A percentile compares a stretch with the other conserved stretches of the same genome.
These are phyloP conservation scores for Micromesistius poutassou DNA, from an alignment of 2,797 vertebrate species.

Conservation along the genomic window DNA sequence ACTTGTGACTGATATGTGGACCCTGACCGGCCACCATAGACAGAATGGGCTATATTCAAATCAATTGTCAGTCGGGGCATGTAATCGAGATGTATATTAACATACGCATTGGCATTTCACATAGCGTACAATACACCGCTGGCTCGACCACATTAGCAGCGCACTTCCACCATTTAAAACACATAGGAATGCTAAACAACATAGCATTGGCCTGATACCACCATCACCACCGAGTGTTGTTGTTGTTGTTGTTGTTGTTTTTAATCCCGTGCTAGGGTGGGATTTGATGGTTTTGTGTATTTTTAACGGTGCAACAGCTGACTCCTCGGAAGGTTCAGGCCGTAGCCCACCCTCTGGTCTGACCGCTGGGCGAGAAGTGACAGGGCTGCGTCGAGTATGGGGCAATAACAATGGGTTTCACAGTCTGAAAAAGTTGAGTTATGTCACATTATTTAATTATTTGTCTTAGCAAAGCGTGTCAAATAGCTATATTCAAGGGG, in stretches of 20 bases:
- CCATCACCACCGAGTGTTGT: constrained; percentile 34
- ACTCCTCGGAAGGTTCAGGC: constrained; percentile 68
- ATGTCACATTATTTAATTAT: background rate
- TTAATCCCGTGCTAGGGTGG: constrained; percentile 65
- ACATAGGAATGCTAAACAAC: background rate
- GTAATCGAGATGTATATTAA: background rate
- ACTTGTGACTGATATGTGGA: constrained; percentile 43
- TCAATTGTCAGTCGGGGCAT: background rate
- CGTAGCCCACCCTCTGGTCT: constrained; percentile 62
- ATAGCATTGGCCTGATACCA: constrained; percentile 36
- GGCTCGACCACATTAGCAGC: background rate
- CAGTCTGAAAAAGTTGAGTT: constrained; percentile 19
- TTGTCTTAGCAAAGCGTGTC: background rate
- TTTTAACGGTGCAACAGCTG: constrained; percentile 78
- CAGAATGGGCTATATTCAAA: constrained; percentile 25
- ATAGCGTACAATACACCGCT: background rate
- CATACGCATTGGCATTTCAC: background rate
- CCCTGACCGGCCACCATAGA: constrained; percentile 32
- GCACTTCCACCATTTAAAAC: background rate
- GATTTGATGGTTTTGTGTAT: constrained; percentile 77
- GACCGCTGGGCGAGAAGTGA: constrained; percentile 62
- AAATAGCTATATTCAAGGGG: constrained; percentile 1
- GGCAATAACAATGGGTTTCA: constrained; percentile 48
- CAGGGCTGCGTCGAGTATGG: constrained; percentile 36
- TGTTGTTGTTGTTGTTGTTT: constrained; percentile 20